phyloP scores from a whole-genome alignment of 1,140 invertebrate genomes.

The Drosophila sp. region DNA sequence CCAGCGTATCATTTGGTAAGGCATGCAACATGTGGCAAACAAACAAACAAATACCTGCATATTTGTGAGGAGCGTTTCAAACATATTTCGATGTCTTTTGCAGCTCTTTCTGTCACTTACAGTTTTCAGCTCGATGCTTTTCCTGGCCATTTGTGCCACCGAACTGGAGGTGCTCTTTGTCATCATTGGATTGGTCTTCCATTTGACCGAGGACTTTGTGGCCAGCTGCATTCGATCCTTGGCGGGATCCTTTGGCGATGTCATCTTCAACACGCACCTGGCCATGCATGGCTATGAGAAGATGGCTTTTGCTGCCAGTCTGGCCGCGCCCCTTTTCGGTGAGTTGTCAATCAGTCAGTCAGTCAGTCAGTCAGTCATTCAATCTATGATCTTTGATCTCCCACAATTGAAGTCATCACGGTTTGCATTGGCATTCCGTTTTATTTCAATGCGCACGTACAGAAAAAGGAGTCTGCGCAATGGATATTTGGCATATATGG shows the following conservation, averaged over 20 bases:
- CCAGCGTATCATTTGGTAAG: conserved; percentile 54
- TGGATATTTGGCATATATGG: conserved; percentile 50
- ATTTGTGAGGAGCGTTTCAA: background rate
- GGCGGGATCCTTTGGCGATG: conserved; percentile 32
- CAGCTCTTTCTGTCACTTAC: conserved; percentile 48
- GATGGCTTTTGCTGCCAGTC: conserved; percentile 61
- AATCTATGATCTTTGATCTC: too few species aligned
- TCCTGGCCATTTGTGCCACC: conserved; percentile 35
- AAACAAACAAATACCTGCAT: too few species aligned
- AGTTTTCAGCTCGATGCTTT: conserved; percentile 35
- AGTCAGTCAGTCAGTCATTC: background rate
- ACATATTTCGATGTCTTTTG: background rate
- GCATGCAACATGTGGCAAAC: background rate
- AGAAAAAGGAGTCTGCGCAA: background rate
- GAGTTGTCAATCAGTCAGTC: background rate
- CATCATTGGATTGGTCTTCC: conserved; percentile 48
- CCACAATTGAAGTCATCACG: conserved; percentile 32
- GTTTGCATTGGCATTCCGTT: conserved; percentile 45
- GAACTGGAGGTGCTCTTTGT: conserved; percentile 51
- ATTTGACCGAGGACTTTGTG: conserved; percentile 47
- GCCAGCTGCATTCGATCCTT: conserved; percentile 42
- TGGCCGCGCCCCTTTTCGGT: conserved; percentile 56
- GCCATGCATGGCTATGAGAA: conserved; percentile 56
- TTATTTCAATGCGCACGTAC: conserved; percentile 30
- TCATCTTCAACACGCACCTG: conserved; percentile 49